Base-by-base conservation (phyloP, 2,888 invertebrate species). In the Hermaeophaga mercurialis region DNA sequence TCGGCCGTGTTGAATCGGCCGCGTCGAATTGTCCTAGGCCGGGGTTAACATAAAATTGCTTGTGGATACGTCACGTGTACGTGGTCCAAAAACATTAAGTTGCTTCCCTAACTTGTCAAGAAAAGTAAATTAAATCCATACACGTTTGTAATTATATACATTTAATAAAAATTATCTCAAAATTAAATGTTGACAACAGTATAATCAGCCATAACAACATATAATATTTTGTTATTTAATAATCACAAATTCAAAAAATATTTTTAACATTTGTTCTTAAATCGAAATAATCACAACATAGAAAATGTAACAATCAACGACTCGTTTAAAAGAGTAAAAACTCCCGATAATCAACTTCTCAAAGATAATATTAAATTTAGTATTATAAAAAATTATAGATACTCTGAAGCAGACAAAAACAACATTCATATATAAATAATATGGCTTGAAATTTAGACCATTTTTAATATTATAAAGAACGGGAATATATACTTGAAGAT, bases 161-260 rank as follows among this genome's bases (percentile, higher is more conserved):
- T 68, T 69, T 68, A 69, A 69, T 70, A 70, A 67, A 70, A 71
- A 69, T 68, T 63, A 65, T 63, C 67, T 67, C 61, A 54, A 66
- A 70, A 65, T 63, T 59, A 66, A 66, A 65, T 56, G 66, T 62
- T 63, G 41, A 63, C 66, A 70, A 67, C 66, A 68, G 41, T 52
- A 64, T 65, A 62, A 64, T 62, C 66, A 67, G 63, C 65, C 63
- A 65, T 66, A 70, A 69, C 68, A 69, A 68, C 66, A 62, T 64
- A 64, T 24, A 34, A 19, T 58, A 62, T 64, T 67, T 61, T 61
- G 62, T 64, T 65, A 64, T 49, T 55, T 58, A 62, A 65, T 62
- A 60, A 67, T 63, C 61, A 64, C 57, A 61, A 62, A 54, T 64
- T 55, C 54, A 55, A 43, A 53, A 66, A 56, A 38, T 58, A 18